Conservation (phyloP, 1,140 invertebrate genomes). For the Bombus breviceps region DNA sequence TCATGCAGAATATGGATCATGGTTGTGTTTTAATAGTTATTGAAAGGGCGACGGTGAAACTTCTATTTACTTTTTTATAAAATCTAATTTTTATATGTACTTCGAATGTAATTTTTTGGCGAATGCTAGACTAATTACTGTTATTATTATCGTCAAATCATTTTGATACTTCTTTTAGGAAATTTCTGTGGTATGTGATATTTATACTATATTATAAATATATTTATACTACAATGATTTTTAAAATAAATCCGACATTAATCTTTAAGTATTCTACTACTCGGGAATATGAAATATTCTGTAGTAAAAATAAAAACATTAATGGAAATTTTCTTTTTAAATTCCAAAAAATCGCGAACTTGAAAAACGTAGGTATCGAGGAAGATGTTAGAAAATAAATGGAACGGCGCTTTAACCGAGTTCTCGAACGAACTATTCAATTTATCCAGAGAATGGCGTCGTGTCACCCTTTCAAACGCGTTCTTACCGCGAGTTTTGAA, state of each 20-base stretch:
- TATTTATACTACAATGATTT: too few relatives aligned
- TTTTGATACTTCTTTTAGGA: too few relatives aligned
- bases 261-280: background rate
- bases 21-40: background rate
- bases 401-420: too few relatives aligned
- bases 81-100: background rate
- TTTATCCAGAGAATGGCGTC: background rate
- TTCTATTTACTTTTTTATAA: background rate
- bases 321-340: background rate
- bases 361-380: background rate
- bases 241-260: background rate
- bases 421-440: background rate
- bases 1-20: constrained; percentile 8
- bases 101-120: background rate
- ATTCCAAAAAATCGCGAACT: background rate
- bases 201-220: too few relatives aligned
- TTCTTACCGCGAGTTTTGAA: background rate
- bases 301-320: background rate
- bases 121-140: background rate
- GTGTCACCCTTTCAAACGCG: background rate
- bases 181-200: too few relatives aligned
- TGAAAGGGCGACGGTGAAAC: background rate
- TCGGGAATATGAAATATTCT: background rate
- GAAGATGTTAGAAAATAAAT: background rate
- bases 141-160: too few relatives aligned